Evolutionary conservation across 2,113 vertebrate genomes (phyloP).

Genomic region (Hippocampus zosterae): DNA sequence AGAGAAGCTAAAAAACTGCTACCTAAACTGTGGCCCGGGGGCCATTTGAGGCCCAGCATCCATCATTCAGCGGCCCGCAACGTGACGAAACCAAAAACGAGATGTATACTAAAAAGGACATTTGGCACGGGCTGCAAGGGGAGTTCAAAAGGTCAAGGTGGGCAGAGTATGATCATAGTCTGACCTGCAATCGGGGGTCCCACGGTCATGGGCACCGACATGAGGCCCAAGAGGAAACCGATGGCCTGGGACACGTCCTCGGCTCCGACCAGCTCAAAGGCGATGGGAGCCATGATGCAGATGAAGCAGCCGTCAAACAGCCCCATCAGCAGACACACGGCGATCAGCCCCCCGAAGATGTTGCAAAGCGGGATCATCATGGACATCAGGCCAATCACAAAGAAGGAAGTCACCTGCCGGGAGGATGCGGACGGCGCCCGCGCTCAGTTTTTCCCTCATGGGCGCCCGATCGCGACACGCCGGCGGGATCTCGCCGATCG

Average conservation of each 20-base stretch:
- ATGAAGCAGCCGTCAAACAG: constrained; percentile 98
- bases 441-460: not conserved
- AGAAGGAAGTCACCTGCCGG: constrained; percentile 88
- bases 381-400: constrained; percentile 93
- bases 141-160: no score
- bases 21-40: no score
- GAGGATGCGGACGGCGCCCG: not conserved
- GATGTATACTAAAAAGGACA: no score
- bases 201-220: constrained; percentile 93
- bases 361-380: constrained; percentile 94
- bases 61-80: no score
- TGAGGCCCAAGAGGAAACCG: constrained; percentile 91
- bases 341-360: constrained; percentile 82
- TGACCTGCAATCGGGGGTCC: constrained; percentile 95
- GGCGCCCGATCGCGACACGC: no score
- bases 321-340: constrained; percentile 94
- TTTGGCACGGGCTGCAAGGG: no score
- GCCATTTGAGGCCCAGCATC: no score
- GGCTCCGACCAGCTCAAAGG: constrained; percentile 89
- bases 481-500: no score
- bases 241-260: constrained; percentile 92
- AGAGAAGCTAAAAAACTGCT: no score
- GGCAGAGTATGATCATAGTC: no score
- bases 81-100: no score
- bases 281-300: constrained; percentile 97